Evolutionary conservation across 1,140 invertebrate species (phyloP), one percentile per base, ranked within the genome.

Genomic region (Leptonema lineaticorne): DNA sequence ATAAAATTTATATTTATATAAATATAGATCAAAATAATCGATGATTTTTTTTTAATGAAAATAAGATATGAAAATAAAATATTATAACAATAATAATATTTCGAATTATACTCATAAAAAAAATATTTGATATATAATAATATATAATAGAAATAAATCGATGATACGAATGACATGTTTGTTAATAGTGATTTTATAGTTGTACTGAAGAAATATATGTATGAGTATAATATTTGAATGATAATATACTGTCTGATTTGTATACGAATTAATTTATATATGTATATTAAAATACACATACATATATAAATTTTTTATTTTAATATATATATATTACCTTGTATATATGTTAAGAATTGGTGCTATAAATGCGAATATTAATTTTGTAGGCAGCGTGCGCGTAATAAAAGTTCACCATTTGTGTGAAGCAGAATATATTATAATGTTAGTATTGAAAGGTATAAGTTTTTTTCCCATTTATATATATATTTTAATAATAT

Each of bases 361-460:
- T 53, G 50, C 50, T 53, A n/a, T n/a, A n/a, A 53, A 53, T 53
- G 50, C 22, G 22, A 53, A 53, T 26, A 26, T 20, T 53, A 53
- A 53, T 53, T 50, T 53, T 53, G 18, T 48, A 4, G 50, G 22
- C 50, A 53, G 50, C 50, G 50, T 53, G 50, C 50, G 27, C 50
- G 50, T 26, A 22, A 11, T n/a, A n/a, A n/a, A n/a, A n/a, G n/a
- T 48, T 24, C 20, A 22, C 46, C 22, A 22, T 53, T 53, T 18
- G 22, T 53, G 22, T 53, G 9, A 26, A 24, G 50, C 22, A 16
- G 50, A 9, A 53, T 26, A 53, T 53, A n/a, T 11, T 22, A 22
- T 53, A 26, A 26, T 53, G 50, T 53, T 53, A 53, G 50, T 53
- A 53, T 53, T 53, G 50, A 8, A 26, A 26, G 27, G 50, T 53